These are phyloP conservation scores for Marcusenius ussheri DNA, from an alignment of 2,113 vertebrate genomes.

Conservation along the genomic window DNA sequence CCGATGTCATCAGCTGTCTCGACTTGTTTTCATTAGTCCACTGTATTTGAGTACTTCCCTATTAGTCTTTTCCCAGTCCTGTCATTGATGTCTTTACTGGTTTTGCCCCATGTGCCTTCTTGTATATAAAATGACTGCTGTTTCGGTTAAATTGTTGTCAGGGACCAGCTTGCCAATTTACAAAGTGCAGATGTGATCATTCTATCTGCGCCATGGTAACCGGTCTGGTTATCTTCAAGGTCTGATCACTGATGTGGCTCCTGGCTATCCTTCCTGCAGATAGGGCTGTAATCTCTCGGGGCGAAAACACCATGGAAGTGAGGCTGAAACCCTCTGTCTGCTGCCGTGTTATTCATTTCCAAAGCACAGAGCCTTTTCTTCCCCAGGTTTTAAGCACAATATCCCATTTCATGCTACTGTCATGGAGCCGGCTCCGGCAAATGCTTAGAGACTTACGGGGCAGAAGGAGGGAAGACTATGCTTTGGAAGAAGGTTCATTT, in stretches of 20 bases:
- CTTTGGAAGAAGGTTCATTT: neutral
- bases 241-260: neutral
- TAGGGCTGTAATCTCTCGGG: neutral
- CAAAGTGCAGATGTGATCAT: neutral
- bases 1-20: too few relatives aligned
- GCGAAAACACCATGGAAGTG: neutral
- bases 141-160: neutral
- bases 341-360: neutral
- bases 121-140: neutral
- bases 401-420: too few relatives aligned
- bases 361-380: neutral
- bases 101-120: too few relatives aligned
- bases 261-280: neutral
- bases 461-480: neutral
- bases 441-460: neutral
- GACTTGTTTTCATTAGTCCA: too few relatives aligned
- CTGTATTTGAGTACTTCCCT: too few relatives aligned
- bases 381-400: neutral
- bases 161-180: neutral
- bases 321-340: neutral
- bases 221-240: neutral
- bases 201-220: neutral
- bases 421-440: neutral
- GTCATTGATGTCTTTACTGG: too few relatives aligned
- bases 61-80: too few relatives aligned